Evolutionary conservation across 2,888 invertebrate species (phyloP).

Genomic region (Crocallis elinguaria): DNA sequence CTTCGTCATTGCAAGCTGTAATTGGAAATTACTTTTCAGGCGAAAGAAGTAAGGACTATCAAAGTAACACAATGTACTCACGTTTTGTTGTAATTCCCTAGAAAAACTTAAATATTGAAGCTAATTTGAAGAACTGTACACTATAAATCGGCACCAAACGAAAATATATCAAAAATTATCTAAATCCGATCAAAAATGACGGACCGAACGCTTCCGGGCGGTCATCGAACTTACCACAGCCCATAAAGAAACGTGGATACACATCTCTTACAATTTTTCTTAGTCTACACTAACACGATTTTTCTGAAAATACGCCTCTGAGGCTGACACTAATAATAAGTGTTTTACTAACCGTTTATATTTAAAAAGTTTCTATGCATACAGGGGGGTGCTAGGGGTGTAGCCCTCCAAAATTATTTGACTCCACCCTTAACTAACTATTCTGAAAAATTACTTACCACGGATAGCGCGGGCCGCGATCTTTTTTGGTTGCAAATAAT

Average conservation of each 20-base stretch:
- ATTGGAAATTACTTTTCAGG: conserved; percentile 43
- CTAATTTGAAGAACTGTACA: conserved; percentile 21
- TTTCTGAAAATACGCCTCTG: too few species aligned
- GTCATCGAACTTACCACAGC: conserved; percentile 52
- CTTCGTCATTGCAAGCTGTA: conserved; percentile 58
- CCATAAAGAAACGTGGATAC: neutral
- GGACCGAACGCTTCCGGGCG: conserved; percentile 62
- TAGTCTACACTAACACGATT: neutral
- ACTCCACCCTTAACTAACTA: too few species aligned
- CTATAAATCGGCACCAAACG: conserved; percentile 43
- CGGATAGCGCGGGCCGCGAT: too few species aligned
- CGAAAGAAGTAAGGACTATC: conserved; percentile 16
- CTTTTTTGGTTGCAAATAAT: too few species aligned
- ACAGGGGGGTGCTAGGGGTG: too few species aligned
- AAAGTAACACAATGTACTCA: conserved; percentile 43
- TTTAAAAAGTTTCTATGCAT: too few species aligned
- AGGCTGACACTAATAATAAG: too few species aligned
- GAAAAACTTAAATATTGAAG: neutral
- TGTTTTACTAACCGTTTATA: too few species aligned
- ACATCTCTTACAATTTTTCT: neutral
- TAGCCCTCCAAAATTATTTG: too few species aligned
- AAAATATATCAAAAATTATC: conserved; percentile 37
- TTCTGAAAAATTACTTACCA: too few species aligned
- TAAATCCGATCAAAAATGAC: conserved; percentile 72
- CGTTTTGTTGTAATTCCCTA: conserved; percentile 33